Conservation (phyloP, 2,888 invertebrate species). For the Kuschelorhynchus macadamiae region DNA sequence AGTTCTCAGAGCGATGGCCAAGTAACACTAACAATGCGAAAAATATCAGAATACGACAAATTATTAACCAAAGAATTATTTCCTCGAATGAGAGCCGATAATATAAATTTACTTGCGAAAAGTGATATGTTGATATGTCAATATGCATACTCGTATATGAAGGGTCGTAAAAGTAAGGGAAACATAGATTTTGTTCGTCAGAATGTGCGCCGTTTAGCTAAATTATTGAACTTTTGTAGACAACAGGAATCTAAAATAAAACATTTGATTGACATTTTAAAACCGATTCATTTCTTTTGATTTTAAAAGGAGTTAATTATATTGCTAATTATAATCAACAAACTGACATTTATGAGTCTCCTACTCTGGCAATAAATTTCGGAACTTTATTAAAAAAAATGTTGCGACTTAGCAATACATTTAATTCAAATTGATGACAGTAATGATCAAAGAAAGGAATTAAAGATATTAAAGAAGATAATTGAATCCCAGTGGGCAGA, state of each 20-base stretch:
- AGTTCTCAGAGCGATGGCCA: too few species aligned
- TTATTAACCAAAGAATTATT: too few species aligned
- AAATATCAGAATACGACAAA: too few species aligned
- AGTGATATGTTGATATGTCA: slow-evolving; percentile 48
- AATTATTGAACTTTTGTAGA: slow-evolving; percentile 43
- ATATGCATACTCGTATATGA: slow-evolving; percentile 51
- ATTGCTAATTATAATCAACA: slow-evolving; percentile 51
- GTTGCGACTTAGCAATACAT: slow-evolving; percentile 54
- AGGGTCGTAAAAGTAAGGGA: slow-evolving; percentile 51
- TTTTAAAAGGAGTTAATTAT: slow-evolving; percentile 50
- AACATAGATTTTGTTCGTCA: slow-evolving; percentile 50
- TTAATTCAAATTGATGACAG: slow-evolving; percentile 50
- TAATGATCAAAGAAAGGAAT: slow-evolving; percentile 42
- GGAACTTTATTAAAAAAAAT: slow-evolving; percentile 56
- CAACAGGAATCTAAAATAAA: slow-evolving; percentile 41
- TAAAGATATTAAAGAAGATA: slow-evolving; percentile 52
- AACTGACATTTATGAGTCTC: slow-evolving; percentile 54
- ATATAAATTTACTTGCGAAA: slow-evolving; percentile 44
- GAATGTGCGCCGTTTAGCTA: slow-evolving; percentile 49
- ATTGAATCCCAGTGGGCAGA: slow-evolving; percentile 55
- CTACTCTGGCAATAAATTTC: slow-evolving; percentile 55
- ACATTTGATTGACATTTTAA: slow-evolving; percentile 48
- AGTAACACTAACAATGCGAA: too few species aligned
- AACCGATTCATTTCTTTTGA: slow-evolving; percentile 46
- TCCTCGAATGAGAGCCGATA: slow-evolving; percentile 50